A percentile compares a stretch with the other conserved stretches of the same genome.
These are phyloP conservation scores for Eupithecia subumbrata DNA, from an alignment of 2,888 invertebrate species.

Conservation along the genomic window DNA sequence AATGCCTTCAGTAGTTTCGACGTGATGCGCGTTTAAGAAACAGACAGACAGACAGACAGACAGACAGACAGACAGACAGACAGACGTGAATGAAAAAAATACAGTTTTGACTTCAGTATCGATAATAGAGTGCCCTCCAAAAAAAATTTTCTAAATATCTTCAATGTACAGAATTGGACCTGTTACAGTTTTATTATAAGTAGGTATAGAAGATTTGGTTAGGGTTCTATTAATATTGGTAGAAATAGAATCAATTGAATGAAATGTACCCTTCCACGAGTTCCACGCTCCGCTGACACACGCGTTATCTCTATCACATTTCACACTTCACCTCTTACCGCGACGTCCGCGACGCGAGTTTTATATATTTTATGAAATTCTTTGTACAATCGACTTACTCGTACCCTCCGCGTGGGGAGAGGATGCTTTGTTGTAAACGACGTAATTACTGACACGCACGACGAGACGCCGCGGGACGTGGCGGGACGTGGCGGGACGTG, in stretches of 20 bases:
- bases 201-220: background rate
- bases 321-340: conserved; percentile 77
- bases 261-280: conserved; percentile 16
- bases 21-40: too few relatives aligned
- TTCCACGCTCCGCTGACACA: conserved; percentile 42
- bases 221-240: background rate
- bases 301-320: conserved; percentile 52
- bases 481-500: background rate
- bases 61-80: too few relatives aligned
- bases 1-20: too few relatives aligned
- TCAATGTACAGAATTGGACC: too few relatives aligned
- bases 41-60: too few relatives aligned
- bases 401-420: conserved; percentile 63
- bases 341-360: conserved; percentile 74
- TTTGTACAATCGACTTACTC: conserved; percentile 77
- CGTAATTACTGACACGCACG: conserved; percentile 69
- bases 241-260: background rate
- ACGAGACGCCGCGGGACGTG: conserved; percentile 18
- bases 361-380: conserved; percentile 76
- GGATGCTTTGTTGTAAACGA: conserved; percentile 66
- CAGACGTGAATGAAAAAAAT: too few relatives aligned
- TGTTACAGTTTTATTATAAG: too few relatives aligned
- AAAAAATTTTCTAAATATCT: too few relatives aligned
- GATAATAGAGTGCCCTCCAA: too few relatives aligned
- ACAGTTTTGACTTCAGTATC: too few relatives aligned